These are phyloP conservation scores for Dasysyrphus tricinctus DNA, from an alignment of 2,888 invertebrate genomes.

Conservation along the genomic window DNA sequence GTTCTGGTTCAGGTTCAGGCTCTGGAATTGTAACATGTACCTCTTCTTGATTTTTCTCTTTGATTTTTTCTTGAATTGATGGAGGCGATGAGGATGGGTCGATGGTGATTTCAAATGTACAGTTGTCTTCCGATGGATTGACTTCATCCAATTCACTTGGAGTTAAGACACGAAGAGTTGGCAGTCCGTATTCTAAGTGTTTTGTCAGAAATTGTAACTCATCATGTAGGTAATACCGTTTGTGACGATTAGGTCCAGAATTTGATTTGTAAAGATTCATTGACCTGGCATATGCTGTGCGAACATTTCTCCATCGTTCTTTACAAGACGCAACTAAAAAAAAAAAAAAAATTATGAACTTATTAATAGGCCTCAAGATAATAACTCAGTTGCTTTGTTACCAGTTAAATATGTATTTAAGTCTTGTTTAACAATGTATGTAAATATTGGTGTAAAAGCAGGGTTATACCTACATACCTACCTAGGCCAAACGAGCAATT, in stretches of 20 bases:
- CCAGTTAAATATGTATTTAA: too few species aligned
- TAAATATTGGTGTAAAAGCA: too few species aligned
- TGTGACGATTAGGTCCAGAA: conserved; percentile 77
- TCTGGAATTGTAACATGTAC: neutral
- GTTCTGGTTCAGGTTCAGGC: too few species aligned
- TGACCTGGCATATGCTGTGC: conserved; percentile 81
- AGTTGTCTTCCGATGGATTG: too few species aligned
- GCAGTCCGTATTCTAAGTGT: conserved; percentile 77
- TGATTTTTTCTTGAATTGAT: neutral
- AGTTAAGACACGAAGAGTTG: conserved; percentile 60
- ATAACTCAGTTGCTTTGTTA: too few species aligned
- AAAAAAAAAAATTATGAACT: neutral
- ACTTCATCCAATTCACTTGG: conserved; percentile 48
- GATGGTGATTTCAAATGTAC: conserved; percentile 37
- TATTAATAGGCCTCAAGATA: too few species aligned
- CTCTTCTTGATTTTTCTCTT: neutral
- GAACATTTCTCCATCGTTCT: conserved; percentile 82
- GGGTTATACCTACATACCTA: too few species aligned
- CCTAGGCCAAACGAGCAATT: too few species aligned
- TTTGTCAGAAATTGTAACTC: conserved; percentile 78
- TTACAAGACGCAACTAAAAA: conserved; percentile 80
- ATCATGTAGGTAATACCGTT: conserved; percentile 77
- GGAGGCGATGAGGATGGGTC: conserved; percentile 28
- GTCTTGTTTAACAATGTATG: too few species aligned
- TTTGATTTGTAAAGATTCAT: conserved; percentile 79